Evolutionary conservation across 1,140 invertebrate species (phyloP).

Genomic region (Eueides isabella): DNA sequence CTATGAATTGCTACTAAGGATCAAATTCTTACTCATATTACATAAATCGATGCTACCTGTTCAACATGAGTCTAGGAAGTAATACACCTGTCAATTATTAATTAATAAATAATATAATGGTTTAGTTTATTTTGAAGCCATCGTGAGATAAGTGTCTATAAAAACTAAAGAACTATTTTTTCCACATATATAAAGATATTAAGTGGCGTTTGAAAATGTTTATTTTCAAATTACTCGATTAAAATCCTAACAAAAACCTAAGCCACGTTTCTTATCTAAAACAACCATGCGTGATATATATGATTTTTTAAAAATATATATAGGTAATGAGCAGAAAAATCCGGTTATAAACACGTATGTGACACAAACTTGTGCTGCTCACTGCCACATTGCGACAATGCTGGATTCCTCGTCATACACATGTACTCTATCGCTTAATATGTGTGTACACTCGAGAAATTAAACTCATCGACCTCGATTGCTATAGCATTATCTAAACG

Average conservation of each 20-base stretch:
- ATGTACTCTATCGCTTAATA: background rate
- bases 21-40: slow-evolving; percentile 16
- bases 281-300: slow-evolving; percentile 35
- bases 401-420: slow-evolving; percentile 16
- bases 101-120: background rate
- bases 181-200: no score
- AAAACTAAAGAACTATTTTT: background rate
- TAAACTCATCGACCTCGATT: slow-evolving; percentile 5
- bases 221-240: background rate
- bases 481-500: background rate
- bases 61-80: slow-evolving; percentile 12
- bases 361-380: slow-evolving; percentile 23
- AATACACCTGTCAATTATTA: background rate
- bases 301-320: slow-evolving; percentile 20
- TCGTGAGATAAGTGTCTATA: background rate
- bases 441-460: slow-evolving; percentile 3
- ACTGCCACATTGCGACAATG: slow-evolving; percentile 20
- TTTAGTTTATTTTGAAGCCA: background rate
- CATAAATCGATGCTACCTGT: slow-evolving; percentile 33
- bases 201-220: no score
- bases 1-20: background rate
- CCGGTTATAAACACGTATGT: slow-evolving; percentile 37
- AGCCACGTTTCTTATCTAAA: background rate
- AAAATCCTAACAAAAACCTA: background rate
- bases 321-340: slow-evolving; percentile 36